Percentiles rank a stretch among this genome's conserved stretches.
Evolutionary conservation across 2,888 invertebrate species (phyloP).

Genomic region (Agrotis clavis): DNA sequence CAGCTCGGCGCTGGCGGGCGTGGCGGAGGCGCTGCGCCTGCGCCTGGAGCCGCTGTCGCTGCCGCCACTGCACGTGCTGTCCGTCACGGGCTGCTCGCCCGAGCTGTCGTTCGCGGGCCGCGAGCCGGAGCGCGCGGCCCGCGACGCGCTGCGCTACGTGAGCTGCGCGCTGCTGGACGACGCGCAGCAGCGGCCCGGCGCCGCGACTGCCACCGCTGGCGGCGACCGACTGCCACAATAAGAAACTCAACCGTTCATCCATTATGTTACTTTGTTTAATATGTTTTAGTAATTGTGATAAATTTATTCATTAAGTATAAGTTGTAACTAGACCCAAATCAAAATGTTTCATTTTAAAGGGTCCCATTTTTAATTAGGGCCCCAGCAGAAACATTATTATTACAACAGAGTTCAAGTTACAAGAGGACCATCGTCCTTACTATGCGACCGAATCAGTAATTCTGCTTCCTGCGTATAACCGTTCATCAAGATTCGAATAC

Average conservation of each 20-base stretch:
- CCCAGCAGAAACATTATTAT: too few species aligned
- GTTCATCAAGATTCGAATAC: too few species aligned
- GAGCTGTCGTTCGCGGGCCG: conserved; percentile 65
- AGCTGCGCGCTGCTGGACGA: conserved; percentile 63
- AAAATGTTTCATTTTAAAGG: too few species aligned
- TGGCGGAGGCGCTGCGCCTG: conserved; percentile 67
- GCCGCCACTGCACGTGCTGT: conserved; percentile 63
- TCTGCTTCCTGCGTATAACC: too few species aligned
- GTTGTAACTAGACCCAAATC: too few species aligned
- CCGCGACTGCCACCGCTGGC: not conserved
- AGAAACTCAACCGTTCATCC: not conserved
- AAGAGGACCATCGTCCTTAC: too few species aligned
- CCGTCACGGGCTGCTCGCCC: conserved; percentile 65
- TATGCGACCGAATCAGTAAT: too few species aligned
- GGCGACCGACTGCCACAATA: not conserved
- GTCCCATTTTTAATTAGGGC: too few species aligned
- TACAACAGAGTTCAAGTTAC: too few species aligned
- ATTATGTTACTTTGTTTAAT: not conserved
- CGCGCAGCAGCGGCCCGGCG: not conserved
- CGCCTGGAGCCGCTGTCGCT: conserved; percentile 49
- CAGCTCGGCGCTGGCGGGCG: conserved; percentile 59
- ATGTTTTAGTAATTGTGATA: too few species aligned
- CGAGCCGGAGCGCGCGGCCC: conserved; percentile 55
- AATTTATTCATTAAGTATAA: too few species aligned
- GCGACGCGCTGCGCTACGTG: conserved; percentile 73